phyloP scores from a whole-genome alignment of 2,888 invertebrate species.

The Pemphredon lugubris region DNA sequence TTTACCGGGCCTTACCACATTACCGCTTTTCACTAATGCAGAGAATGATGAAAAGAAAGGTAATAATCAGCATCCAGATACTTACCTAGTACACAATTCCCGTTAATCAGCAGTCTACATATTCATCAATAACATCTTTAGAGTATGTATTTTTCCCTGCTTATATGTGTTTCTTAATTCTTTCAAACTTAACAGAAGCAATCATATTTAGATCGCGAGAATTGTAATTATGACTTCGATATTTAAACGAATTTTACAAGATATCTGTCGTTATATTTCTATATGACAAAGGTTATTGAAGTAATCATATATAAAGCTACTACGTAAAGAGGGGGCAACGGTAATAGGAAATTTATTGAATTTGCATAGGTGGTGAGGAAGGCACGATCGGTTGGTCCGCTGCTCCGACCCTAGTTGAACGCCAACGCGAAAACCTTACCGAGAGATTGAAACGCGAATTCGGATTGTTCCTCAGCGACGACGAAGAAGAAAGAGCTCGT shows the following conservation, averaged over 20 bases:
- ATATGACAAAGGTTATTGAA: background rate
- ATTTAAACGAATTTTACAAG: background rate
- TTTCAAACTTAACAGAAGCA: background rate
- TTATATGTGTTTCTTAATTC: constrained; percentile 18
- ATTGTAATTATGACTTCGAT: background rate
- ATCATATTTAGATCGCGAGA: background rate
- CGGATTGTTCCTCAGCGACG: constrained; percentile 87
- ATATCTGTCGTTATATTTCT: background rate
- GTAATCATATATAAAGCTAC: background rate
- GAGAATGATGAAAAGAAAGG: constrained; percentile 79
- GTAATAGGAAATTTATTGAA: background rate
- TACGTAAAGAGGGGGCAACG: background rate
- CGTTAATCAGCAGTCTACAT: constrained; percentile 31
- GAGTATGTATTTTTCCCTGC: constrained; percentile 25
- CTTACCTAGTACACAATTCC: constrained; percentile 31
- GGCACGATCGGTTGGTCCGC: constrained; percentile 85
- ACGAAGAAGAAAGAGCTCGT: constrained; percentile 84
- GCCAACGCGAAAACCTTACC: constrained; percentile 93
- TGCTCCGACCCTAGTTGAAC: constrained; percentile 92
- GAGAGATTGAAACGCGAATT: constrained; percentile 92
- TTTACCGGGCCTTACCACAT: constrained; percentile 71
- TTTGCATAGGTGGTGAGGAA: constrained; percentile 74
- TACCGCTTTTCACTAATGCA: constrained; percentile 72
- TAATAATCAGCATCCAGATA: constrained; percentile 46
- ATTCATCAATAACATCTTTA: constrained; percentile 30